Evolutionary conservation across 1,140 invertebrate genomes (phyloP).

Genomic region (Heliconius hewitsoni): DNA sequence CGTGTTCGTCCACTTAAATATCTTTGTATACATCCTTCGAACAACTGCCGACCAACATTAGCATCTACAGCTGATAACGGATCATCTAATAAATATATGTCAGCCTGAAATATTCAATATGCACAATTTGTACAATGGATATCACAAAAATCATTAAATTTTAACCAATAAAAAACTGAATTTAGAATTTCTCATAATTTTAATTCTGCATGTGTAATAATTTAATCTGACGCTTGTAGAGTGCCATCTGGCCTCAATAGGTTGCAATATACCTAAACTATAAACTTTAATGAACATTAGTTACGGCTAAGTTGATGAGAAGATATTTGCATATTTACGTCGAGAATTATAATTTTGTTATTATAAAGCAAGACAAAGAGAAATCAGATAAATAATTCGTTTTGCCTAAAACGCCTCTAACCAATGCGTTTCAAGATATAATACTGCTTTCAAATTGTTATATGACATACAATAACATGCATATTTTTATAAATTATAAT

Average conservation of each 20-base stretch:
- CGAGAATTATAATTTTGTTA: background rate
- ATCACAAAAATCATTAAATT: background rate
- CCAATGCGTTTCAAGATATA: too few species aligned
- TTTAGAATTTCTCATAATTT: background rate
- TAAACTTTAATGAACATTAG: background rate
- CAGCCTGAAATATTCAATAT: conserved; percentile 57
- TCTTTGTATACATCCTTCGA: conserved; percentile 86
- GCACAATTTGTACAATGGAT: background rate
- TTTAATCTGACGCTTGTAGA: background rate
- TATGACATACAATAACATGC: too few species aligned
- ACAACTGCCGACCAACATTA: conserved; percentile 89
- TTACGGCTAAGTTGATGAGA: background rate
- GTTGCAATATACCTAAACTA: background rate
- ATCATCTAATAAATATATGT: conserved; percentile 86
- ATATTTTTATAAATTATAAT: too few species aligned
- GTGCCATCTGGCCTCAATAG: background rate
- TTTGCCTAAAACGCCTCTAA: too few species aligned
- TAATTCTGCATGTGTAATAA: background rate
- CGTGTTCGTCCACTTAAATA: conserved; percentile 86
- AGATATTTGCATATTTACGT: conserved; percentile 1
- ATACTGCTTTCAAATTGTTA: too few species aligned
- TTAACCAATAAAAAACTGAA: background rate
- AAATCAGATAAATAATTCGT: too few species aligned
- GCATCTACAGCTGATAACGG: conserved; percentile 90
- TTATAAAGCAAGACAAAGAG: too few species aligned